Percentiles rank a stretch among this genome's conserved stretches.
Evolutionary conservation across 1,140 invertebrate genomes (phyloP).

Genomic region (Cydia pomonella): DNA sequence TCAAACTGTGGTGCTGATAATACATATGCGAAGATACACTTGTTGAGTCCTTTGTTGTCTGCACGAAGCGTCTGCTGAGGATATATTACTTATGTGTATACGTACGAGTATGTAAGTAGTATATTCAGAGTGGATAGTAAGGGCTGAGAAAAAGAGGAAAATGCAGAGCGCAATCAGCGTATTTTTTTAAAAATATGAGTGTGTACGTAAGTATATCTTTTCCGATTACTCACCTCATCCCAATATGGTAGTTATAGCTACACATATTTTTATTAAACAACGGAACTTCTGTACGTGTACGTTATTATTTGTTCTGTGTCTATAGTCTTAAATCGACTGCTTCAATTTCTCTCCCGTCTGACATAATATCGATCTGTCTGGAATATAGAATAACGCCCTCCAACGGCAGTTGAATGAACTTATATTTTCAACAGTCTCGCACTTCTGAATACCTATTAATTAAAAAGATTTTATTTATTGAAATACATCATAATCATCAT

Average conservation of each 20-base stretch:
- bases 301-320: not conserved
- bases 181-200: too few relatives aligned
- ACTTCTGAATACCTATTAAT: not conserved
- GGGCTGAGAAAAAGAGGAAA: too few relatives aligned
- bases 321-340: not conserved
- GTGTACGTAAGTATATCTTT: too few relatives aligned
- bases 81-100: not conserved
- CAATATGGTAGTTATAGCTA: too few relatives aligned
- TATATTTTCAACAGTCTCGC: not conserved
- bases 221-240: too few relatives aligned
- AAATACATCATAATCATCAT: not conserved
- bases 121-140: too few relatives aligned
- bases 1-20: not conserved
- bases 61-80: conserved; percentile 21
- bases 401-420: not conserved
- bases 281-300: too few relatives aligned
- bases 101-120: too few relatives aligned
- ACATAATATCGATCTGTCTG: conserved; percentile 12
- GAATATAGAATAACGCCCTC: conserved; percentile 9
- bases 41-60: conserved; percentile 61
- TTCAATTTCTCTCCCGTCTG: not conserved
- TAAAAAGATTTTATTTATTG: not conserved
- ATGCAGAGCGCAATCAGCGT: too few relatives aligned
- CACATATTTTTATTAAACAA: too few relatives aligned
- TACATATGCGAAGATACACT: conserved; percentile 39